phyloP scores from a whole-genome alignment of 1,140 invertebrate species.

The Sycophaga agraensis region DNA sequence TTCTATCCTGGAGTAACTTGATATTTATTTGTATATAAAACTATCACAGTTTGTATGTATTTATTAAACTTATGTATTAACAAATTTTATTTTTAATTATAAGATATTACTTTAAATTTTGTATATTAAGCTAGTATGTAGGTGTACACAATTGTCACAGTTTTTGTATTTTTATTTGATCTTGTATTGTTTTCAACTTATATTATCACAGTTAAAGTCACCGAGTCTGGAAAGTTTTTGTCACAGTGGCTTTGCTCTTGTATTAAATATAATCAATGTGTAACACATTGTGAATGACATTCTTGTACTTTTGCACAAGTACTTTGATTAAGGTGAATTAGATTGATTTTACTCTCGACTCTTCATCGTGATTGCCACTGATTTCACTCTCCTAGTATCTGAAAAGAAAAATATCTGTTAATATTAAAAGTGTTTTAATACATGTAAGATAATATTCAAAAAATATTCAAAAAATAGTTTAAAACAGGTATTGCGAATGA shows the following conservation, averaged over 20 bases:
- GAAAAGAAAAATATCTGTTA: constrained; percentile 10
- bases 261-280: constrained; percentile 24
- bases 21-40: constrained; percentile 6
- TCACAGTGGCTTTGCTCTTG: constrained; percentile 36
- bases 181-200: constrained; percentile 8
- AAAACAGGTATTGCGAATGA: too few species aligned
- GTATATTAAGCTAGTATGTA: too few species aligned
- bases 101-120: too few species aligned
- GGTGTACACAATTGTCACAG: too few species aligned
- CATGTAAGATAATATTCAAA: constrained; percentile 7
- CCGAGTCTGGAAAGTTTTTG: constrained; percentile 20
- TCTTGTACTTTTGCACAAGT: not conserved
- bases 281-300: constrained; percentile 4
- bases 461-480: too few species aligned
- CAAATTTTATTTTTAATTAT: not conserved
- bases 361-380: constrained; percentile 3
- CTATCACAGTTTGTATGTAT: constrained; percentile 9
- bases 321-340: not conserved
- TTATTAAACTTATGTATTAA: not conserved
- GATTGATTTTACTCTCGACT: not conserved
- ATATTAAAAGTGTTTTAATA: too few species aligned
- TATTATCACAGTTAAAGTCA: constrained; percentile 24
- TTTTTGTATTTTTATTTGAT: not conserved
- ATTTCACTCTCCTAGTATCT: constrained; percentile 11
- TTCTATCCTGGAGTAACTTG: constrained; percentile 26